A percentile compares a stretch with the other conserved stretches of the same genome.
Evolutionary conservation across 2,797 vertebrate genomes (phyloP).

Genomic region (Phalloptychus januarius): DNA sequence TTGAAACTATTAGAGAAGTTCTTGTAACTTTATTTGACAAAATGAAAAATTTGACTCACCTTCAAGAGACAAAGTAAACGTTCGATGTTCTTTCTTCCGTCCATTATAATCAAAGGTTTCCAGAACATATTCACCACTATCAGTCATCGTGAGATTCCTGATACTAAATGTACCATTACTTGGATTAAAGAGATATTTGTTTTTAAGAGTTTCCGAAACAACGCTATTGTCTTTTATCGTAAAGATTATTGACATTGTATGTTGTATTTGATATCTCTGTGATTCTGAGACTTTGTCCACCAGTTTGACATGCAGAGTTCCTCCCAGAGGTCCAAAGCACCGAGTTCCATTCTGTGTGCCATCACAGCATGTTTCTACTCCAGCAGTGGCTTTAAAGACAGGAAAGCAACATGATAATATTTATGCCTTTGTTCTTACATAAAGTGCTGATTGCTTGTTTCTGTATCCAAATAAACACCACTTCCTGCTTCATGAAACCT

Average conservation of each 20-base stretch:
- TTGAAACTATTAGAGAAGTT: neutral
- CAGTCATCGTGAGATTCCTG: conserved; percentile 10
- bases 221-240: fast-evolving
- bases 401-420: neutral
- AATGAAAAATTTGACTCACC: neutral
- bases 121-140: conserved; percentile 40
- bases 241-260: fast-evolving
- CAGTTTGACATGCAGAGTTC: conserved; percentile 22
- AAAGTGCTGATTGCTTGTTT: neutral
- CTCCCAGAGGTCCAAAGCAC: conserved; percentile 62
- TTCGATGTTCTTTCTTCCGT: fast-evolving
- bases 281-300: neutral
- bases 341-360: conserved; percentile 27
- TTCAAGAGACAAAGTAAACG: conserved; percentile 24
- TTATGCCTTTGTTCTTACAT: neutral
- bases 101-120: fast-evolving
- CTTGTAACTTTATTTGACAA: neutral
- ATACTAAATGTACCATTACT: conserved; percentile 44
- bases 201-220: fast-evolving
- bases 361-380: conserved; percentile 38
- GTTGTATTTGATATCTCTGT: neutral
- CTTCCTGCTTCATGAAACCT: neutral
- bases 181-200: conserved; percentile 29
- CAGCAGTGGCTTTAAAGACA: conserved; percentile 4
- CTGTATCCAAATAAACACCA: neutral